Evolutionary conservation across 2,797 vertebrate species (phyloP).

Genomic region (Melanotaenia trifasciata): DNA sequence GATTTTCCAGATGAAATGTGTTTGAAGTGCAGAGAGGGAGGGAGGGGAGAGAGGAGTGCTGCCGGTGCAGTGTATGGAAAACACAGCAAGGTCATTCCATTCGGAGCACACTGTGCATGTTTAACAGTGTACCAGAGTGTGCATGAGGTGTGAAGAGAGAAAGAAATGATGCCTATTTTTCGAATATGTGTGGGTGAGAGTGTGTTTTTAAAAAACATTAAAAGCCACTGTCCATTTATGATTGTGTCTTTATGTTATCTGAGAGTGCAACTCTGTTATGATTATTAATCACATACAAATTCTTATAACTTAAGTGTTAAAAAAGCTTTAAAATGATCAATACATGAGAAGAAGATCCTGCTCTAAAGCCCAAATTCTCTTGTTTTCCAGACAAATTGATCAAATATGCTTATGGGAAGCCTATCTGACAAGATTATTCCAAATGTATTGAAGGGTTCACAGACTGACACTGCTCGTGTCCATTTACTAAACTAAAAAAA

Average conservation of each 20-base stretch:
- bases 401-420: not conserved
- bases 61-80: slow-evolving; percentile 27
- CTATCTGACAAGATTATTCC: slow-evolving; percentile 3
- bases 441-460: not conserved
- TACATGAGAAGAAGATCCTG: not conserved
- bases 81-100: slow-evolving; percentile 64
- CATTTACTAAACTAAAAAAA: not conserved
- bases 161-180: slow-evolving; percentile 1
- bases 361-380: not conserved
- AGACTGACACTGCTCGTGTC: slow-evolving; percentile 10
- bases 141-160: not conserved
- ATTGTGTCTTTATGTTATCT: not conserved
- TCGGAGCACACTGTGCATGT: slow-evolving; percentile 39
- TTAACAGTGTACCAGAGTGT: slow-evolving; percentile 20
- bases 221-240: not conserved
- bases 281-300: too few species aligned
- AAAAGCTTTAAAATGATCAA: too few species aligned
- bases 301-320: too few species aligned
- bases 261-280: not conserved
- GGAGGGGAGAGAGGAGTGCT: not conserved
- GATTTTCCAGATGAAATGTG: slow-evolving; percentile 70
- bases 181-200: slow-evolving; percentile 3
- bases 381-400: slow-evolving; percentile 6
- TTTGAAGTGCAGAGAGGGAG: slow-evolving; percentile 69
- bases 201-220: slow-evolving; percentile 1